phyloP scores from a whole-genome alignment of 2,888 invertebrate genomes.

The Limulus polyphemus region DNA sequence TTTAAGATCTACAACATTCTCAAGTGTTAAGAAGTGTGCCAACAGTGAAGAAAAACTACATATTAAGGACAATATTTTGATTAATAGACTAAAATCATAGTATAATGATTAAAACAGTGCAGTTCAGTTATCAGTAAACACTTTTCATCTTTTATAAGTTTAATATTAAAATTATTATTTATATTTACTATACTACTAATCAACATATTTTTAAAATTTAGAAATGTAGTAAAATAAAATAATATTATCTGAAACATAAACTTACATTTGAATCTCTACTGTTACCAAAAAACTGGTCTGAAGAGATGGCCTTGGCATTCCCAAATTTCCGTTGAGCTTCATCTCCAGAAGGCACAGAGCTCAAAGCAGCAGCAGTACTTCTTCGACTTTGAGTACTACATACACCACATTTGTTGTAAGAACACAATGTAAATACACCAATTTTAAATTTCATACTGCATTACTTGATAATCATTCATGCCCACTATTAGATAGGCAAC shows the following conservation, averaged over 20 bases:
- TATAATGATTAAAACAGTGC: no score
- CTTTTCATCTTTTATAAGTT: neutral
- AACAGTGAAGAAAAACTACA: no score
- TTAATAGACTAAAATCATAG: neutral
- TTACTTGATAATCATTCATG: no score
- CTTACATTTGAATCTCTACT: conserved; percentile 46
- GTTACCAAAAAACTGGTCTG: conserved; percentile 88
- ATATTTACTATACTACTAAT: neutral
- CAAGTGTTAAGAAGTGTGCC: no score
- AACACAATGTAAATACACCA: neutral
- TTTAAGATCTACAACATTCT: no score
- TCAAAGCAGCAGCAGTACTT: no score
- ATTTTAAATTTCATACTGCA: no score
- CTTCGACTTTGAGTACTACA: no score
- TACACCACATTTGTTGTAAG: no score
- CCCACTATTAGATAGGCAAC: no score
- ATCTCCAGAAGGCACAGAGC: conserved; percentile 32
- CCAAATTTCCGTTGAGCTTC: conserved; percentile 79
- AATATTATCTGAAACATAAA: conserved; percentile 19
- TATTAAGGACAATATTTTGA: neutral
- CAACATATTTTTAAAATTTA: no score
- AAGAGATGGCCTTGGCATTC: conserved; percentile 92
- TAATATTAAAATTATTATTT: neutral
- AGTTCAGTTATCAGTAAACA: no score
- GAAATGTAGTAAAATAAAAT: conserved; percentile 7